A percentile compares a stretch with the other conserved stretches of the same genome.
Conservation (phyloP, 2,797 vertebrate species). For the Anabas testudineus region DNA sequence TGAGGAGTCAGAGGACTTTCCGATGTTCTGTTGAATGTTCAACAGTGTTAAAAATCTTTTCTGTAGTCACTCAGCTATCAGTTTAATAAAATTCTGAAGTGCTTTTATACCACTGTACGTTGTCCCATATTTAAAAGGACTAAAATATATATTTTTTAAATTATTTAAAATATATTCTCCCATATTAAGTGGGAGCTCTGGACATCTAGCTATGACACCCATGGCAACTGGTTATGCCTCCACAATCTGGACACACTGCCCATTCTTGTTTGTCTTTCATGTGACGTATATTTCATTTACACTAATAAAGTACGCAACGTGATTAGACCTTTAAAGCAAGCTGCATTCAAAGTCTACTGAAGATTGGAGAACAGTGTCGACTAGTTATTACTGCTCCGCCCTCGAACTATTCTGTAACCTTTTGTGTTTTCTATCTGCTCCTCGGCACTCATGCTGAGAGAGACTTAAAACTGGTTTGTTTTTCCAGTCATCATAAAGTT, state of each 20-base stretch:
- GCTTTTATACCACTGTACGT: slow-evolving; percentile 48
- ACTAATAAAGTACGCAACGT: slow-evolving; percentile 31
- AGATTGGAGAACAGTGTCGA: slow-evolving; percentile 30
- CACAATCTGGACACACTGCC: slow-evolving; percentile 37
- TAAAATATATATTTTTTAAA: slow-evolving; percentile 51
- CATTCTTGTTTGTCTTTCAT: slow-evolving; percentile 34
- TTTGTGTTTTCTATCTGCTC: slow-evolving; percentile 3
- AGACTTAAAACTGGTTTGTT: slow-evolving; percentile 3
- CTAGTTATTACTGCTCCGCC: slow-evolving; percentile 22
- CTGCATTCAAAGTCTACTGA: slow-evolving; percentile 39
- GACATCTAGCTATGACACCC: slow-evolving; percentile 48
- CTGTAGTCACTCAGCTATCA: slow-evolving; percentile 30
- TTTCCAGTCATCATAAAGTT: slow-evolving; percentile 19
- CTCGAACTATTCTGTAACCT: slow-evolving; percentile 6
- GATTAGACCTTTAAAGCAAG: slow-evolving; percentile 48
- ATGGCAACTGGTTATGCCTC: slow-evolving; percentile 25
- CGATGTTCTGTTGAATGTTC: slow-evolving; percentile 29
- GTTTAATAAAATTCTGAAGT: slow-evolving; percentile 55
- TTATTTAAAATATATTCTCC: slow-evolving; percentile 77
- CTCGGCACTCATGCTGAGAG: slow-evolving; percentile 14
- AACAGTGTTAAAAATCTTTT: slow-evolving; percentile 38
- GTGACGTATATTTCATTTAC: slow-evolving; percentile 20
- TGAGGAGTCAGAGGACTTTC: slow-evolving; percentile 37
- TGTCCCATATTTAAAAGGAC: slow-evolving; percentile 62
- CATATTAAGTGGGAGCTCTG: slow-evolving; percentile 57